Conservation (phyloP, 1,140 invertebrate genomes). For the Cephus cinctus region DNA sequence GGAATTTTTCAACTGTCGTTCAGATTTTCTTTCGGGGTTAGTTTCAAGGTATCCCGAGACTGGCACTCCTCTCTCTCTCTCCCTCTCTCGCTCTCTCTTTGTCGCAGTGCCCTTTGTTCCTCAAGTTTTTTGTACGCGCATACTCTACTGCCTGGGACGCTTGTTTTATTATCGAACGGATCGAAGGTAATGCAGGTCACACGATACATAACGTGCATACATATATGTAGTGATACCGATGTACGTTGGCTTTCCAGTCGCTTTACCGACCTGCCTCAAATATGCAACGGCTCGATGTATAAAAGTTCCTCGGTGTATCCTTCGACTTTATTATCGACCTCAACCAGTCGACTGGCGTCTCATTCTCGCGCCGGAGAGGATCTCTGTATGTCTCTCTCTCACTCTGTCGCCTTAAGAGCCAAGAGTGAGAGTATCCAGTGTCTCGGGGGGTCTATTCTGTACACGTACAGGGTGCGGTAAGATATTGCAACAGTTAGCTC, state of each 20-base stretch:
- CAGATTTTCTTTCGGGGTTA: too few species aligned
- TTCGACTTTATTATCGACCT: neutral
- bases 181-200: slow-evolving; percentile 36
- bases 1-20: too few species aligned
- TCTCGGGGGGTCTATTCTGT: too few species aligned
- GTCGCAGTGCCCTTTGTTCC: neutral
- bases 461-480: slow-evolving; percentile 5
- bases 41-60: too few species aligned
- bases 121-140: slow-evolving; percentile 14
- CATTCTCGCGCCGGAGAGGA: slow-evolving; percentile 20
- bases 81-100: slow-evolving; percentile 11
- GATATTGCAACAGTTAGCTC: slow-evolving; percentile 35
- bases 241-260: slow-evolving; percentile 18
- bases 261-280: slow-evolving; percentile 45
- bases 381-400: neutral
- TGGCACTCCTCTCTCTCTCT: neutral
- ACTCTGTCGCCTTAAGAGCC: slow-evolving; percentile 7
- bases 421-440: slow-evolving; percentile 15
- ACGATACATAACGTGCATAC: slow-evolving; percentile 24
- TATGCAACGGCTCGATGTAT: slow-evolving; percentile 9
- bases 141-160: neutral
- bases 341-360: neutral
- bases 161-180: slow-evolving; percentile 29
- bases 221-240: too few species aligned
- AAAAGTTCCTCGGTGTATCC: neutral